Evolutionary conservation across 37 sponge, comb jelly and placozoan genomes (phyloP).

Genomic region (Hormiphora californensis): DNA sequence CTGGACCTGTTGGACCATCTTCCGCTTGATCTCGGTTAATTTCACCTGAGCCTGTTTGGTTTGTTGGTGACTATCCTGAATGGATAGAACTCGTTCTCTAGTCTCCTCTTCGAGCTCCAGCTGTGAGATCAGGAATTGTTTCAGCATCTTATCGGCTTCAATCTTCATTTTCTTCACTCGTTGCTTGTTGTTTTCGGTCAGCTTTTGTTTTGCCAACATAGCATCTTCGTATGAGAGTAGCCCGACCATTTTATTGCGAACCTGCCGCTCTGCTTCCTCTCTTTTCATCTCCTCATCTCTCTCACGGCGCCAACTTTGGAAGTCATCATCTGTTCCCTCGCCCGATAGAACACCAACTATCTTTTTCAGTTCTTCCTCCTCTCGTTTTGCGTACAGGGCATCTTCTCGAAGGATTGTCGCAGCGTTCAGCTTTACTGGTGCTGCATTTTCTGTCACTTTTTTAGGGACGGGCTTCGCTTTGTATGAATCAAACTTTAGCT

Average conservation of each 20-base stretch:
- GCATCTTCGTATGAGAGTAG: constrained; percentile 91
- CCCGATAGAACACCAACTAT: constrained; percentile 53
- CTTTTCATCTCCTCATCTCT: constrained; percentile 73
- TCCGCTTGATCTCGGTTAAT: constrained; percentile 75
- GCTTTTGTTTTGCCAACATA: constrained; percentile 77
- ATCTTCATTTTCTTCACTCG: constrained; percentile 70
- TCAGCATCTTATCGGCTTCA: constrained; percentile 75
- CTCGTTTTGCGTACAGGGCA: constrained; percentile 71
- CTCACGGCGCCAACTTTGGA: constrained; percentile 54
- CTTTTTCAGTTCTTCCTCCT: constrained; percentile 74
- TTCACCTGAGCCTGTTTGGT: constrained; percentile 69
- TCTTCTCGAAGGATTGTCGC: constrained; percentile 92
- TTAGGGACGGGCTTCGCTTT: constrained; percentile 39
- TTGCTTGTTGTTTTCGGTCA: constrained; percentile 60
- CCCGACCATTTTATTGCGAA: constrained; percentile 67
- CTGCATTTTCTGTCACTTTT: constrained; percentile 55
- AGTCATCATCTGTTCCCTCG: constrained; percentile 47
- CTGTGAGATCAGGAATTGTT: constrained; percentile 64
- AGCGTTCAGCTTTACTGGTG: constrained; percentile 83
- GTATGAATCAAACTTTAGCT: constrained; percentile 30
- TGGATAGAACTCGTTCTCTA: constrained; percentile 70
- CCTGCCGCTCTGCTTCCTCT: constrained; percentile 80
- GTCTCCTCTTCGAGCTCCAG: constrained; percentile 72
- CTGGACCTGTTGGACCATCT: constrained; percentile 77
- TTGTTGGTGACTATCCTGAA: constrained; percentile 69